A percentile compares a stretch with the other conserved stretches of the same genome.
phyloP scores from a whole-genome alignment of 2,797 vertebrate genomes.

The Anas georgica region DNA sequence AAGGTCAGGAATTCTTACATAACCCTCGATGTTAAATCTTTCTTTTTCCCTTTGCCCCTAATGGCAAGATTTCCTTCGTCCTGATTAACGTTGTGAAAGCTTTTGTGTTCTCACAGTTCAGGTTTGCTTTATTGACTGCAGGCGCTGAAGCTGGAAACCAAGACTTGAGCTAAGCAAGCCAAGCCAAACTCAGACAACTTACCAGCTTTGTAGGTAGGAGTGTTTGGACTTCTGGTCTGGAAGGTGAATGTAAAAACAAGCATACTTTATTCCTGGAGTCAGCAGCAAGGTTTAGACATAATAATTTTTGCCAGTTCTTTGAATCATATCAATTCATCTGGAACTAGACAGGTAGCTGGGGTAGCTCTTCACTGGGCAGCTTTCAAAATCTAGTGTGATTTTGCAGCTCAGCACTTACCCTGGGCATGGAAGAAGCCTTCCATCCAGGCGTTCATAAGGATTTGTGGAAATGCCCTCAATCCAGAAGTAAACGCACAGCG shows the following conservation, averaged over 20 bases:
- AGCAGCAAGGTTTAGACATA: not conserved
- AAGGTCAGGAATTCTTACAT: slow-evolving; percentile 44
- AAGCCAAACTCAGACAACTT: not conserved
- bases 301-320: not conserved
- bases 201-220: not conserved
- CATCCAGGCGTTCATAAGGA: fast-evolving
- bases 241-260: not conserved
- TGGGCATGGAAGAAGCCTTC: not conserved
- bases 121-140: not conserved
- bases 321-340: fast-evolving
- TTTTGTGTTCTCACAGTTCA: not conserved
- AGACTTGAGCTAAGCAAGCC: not conserved
- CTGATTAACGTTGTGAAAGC: not conserved
- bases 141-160: not conserved
- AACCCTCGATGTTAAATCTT: not conserved
- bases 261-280: not conserved
- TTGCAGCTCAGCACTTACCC: not conserved
- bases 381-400: not conserved
- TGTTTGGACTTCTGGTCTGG: not conserved
- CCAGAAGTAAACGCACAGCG: not conserved
- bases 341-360: not conserved
- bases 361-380: not conserved
- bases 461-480: not conserved
- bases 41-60: not conserved
- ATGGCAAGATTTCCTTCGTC: not conserved